Evolutionary conservation across 2,797 vertebrate genomes (phyloP).

Genomic region (Melopsittacus undulatus): DNA sequence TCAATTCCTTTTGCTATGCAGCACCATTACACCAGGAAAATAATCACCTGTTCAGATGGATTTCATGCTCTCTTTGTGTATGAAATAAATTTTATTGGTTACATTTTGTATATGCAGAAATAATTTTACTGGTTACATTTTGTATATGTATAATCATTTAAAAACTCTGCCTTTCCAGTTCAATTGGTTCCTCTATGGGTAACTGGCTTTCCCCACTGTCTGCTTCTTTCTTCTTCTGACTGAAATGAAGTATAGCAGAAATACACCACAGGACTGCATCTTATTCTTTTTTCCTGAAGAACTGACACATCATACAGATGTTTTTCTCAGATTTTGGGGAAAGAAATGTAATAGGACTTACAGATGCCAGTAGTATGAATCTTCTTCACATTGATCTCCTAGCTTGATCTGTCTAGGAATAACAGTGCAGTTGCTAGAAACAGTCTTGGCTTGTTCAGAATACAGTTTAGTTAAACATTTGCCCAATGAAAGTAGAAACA

Average conservation of each 20-base stretch:
- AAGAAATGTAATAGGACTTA: neutral
- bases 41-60: neutral
- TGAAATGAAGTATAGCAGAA: neutral
- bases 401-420: neutral
- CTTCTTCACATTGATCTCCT: neutral
- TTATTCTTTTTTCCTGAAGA: neutral
- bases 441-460: neutral
- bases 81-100: neutral
- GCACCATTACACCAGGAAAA: neutral
- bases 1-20: neutral
- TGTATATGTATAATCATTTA: neutral
- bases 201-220: neutral
- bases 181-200: neutral
- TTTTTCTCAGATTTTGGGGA: neutral
- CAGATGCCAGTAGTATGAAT: neutral
- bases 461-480: neutral
- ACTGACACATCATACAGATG: neutral
- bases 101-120: neutral
- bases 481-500: neutral
- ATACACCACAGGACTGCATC: neutral
- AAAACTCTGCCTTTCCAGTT: neutral
- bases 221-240: neutral
- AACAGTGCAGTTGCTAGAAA: neutral
- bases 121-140: neutral
- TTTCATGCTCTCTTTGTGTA: neutral